Evolutionary conservation across 1,140 invertebrate genomes (phyloP), one percentile per base, ranked within the genome.

Genomic region (Steinernema khuongi): DNA sequence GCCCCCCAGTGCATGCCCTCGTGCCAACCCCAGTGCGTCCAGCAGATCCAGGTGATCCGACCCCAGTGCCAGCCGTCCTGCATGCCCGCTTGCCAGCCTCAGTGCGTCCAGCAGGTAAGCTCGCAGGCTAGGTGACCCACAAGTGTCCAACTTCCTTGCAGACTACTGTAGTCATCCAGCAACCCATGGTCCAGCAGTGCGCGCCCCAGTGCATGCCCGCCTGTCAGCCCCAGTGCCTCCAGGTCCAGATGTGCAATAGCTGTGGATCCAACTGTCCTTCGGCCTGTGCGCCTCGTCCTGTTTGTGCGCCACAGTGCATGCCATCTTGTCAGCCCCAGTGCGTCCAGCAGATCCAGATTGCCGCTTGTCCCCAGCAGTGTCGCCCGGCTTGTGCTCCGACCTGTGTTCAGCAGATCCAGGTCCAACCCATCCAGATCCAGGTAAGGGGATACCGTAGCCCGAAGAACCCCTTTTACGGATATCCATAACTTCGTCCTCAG

Each of bases 131-230:
- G n/a, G n/a, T n/a, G n/a, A n/a, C n/a, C n/a, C n/a, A n/a, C n/a
- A n/a, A n/a, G n/a, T n/a, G n/a, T n/a, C n/a, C n/a, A n/a, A n/a
- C n/a, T n/a, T n/a, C 36, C n/a, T 41, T 41, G 7, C n/a, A 41
- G 36, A 41, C 36, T 41, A 60, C 50, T 4, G 7, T 60, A 17
- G 26, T 60, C 50, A 60, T 60, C 50, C 50, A 60, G 19, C 50
- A 60, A 26, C 50, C 50, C 11, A 22, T 73, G 14, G 60, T 67
- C 32, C 31, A 68, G 72, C 68, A 66, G 7, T 73, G 72, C 50
- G 66, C 68, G 22, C 72, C 67, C 41, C 33, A 66, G 28, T 73
- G 72, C 68, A 73, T 73, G 72, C 72, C 72, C 1, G 32, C 72
- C 33, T 73, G 72, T 30, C 67, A 68, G 30, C 72, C 72, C 1